Conservation (phyloP, 2,113 vertebrate genomes). For the Atractosteus spatula region DNA sequence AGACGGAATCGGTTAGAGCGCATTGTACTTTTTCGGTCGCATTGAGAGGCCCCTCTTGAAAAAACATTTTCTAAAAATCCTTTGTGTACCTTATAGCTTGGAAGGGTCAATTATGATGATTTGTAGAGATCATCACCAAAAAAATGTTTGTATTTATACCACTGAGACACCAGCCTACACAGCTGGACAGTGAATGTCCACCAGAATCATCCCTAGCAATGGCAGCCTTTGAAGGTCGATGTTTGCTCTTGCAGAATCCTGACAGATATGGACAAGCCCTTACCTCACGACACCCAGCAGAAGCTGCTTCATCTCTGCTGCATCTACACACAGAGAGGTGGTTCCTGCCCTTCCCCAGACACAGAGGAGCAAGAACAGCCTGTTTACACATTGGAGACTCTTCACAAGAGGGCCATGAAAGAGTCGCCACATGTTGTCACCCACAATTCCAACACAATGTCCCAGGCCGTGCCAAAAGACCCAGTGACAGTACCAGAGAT, state of each 20-base stretch:
- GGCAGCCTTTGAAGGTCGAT: too few relatives aligned
- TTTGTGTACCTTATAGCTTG: too few relatives aligned
- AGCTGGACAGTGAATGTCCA: too few relatives aligned
- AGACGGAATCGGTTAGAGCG: too few relatives aligned
- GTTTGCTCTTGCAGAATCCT: constrained; percentile 68
- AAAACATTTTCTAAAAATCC: too few relatives aligned
- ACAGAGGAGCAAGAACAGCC: constrained; percentile 56
- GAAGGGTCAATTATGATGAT: too few relatives aligned
- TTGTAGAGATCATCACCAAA: too few relatives aligned
- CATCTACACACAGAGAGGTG: constrained; percentile 79
- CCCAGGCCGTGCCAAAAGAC: constrained; percentile 11
- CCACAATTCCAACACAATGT: constrained; percentile 30
- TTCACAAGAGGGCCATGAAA: constrained; percentile 68
- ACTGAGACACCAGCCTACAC: too few relatives aligned
- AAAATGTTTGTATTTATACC: too few relatives aligned
- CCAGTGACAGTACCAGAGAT: constrained; percentile 9
- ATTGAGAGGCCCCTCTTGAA: too few relatives aligned
- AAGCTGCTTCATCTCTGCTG: constrained; percentile 80
- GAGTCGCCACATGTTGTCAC: constrained; percentile 31
- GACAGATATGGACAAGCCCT: constrained; percentile 77
- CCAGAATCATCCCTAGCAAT: too few relatives aligned
- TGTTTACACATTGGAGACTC: constrained; percentile 82
- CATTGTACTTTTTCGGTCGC: too few relatives aligned
- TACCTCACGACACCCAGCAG: constrained; percentile 71
- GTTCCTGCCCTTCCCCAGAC: constrained; percentile 14